Conservation (phyloP, 2,797 vertebrate genomes). For the Okamejei kenojei region DNA sequence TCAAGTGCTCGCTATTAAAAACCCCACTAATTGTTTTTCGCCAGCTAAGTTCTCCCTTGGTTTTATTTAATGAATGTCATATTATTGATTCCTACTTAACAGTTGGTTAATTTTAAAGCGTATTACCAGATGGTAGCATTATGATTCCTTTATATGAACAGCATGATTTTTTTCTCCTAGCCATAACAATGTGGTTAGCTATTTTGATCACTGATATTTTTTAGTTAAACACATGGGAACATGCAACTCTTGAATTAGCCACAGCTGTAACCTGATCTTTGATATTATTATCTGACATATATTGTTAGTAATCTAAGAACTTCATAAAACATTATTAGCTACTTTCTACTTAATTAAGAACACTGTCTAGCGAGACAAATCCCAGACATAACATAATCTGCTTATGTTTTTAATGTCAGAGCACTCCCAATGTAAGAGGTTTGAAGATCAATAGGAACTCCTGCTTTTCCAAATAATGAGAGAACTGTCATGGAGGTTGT, state of each 20-base stretch:
- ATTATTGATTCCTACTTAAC: conserved; percentile 26
- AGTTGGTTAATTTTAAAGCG: conserved; percentile 23
- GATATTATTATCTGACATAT: background rate
- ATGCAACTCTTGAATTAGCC: background rate
- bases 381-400: background rate
- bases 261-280: background rate
- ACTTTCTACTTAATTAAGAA: background rate
- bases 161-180: background rate
- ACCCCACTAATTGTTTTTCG: background rate
- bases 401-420: background rate
- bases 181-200: conserved; percentile 17
- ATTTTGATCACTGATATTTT: conserved; percentile 25
- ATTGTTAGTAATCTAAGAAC: background rate
- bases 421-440: background rate
- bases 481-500: background rate
- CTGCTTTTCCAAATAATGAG: background rate
- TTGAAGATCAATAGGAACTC: background rate
- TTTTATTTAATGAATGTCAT: background rate
- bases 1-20: background rate
- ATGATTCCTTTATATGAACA: conserved; percentile 14
- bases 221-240: background rate
- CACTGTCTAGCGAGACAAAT: no score
- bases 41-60: background rate
- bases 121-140: conserved; percentile 30
- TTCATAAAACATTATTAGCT: background rate